Base-by-base conservation (phyloP, 2,113 vertebrate species). In the Pterocles burchelli region DNA sequence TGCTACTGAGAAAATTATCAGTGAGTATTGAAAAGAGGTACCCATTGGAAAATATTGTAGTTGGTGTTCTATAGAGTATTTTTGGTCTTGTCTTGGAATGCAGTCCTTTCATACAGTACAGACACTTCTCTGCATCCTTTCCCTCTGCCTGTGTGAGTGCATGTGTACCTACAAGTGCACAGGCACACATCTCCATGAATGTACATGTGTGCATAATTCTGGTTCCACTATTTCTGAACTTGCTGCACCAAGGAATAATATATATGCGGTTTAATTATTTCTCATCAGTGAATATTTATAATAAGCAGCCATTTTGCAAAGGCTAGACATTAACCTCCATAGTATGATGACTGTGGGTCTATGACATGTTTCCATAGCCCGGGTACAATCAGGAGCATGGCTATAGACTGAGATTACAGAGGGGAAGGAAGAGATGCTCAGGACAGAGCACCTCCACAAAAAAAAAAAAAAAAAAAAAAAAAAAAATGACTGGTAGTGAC, bases 171-270 rank as follows among this genome's bases (percentile, higher is more conserved):
- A 9, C 8, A 9, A 45, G 41, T 5, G 4, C 3, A 13, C 20
- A 45, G 21, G n/a, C 24, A 28, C 0, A 0, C n/a, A 28, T 28
- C 9, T 36, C 12, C 38, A 26, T 8, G 31, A 68, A 72, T 7
- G 12, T 41, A 19, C 28, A 4, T 4, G 10, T 22, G 17, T 31
- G 33, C 43, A 24, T 31, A 80, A 51, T 59, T 73, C 63, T 46
- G 17, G 12, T 70, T 88, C n/a, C 48, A 59, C 8, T 88, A 15
- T 52, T 73, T 55, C 67, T 88, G 80, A 93, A 85, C 67, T 88
- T 94, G 54, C 54, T 77, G 43, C 24, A 52, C 33, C 25, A 14
- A 68, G 2, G 6, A 62, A 48, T 17, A 83, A 54, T 21, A 29
- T 21, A 21, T 10, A 24, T 25, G 29, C 58, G 71, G 31, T 43